phyloP scores from a whole-genome alignment of 1,140 invertebrate genomes.

The Bradynema listronoti region DNA sequence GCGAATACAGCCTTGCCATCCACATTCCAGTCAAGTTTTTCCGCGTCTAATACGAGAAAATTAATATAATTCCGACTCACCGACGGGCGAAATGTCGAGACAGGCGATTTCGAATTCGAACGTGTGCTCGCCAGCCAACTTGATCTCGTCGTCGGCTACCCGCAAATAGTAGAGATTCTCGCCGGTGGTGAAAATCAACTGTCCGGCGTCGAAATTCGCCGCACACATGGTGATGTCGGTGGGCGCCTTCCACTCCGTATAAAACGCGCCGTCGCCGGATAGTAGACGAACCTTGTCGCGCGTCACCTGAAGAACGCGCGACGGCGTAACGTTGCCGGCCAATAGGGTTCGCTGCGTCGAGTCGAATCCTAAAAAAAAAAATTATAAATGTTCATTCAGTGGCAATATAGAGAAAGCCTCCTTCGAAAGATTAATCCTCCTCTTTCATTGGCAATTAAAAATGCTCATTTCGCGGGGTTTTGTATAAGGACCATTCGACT shows the following conservation, averaged over 20 bases:
- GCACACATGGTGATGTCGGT: slow-evolving; percentile 53
- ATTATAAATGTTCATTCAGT: no score
- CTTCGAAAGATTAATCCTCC: no score
- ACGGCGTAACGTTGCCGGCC: slow-evolving; percentile 76
- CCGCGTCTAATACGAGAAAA: not conserved
- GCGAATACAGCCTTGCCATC: no score
- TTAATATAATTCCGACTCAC: slow-evolving; percentile 50
- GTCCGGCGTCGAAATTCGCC: slow-evolving; percentile 68
- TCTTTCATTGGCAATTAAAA: no score
- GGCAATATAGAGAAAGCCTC: no score
- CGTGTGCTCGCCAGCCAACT: slow-evolving; percentile 61
- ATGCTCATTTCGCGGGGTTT: no score
- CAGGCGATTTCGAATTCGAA: slow-evolving; percentile 91
- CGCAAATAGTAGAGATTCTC: slow-evolving; percentile 81
- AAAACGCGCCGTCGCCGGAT: slow-evolving; percentile 19
- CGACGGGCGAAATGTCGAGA: slow-evolving; percentile 80
- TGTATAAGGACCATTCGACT: no score
- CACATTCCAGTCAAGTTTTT: not conserved
- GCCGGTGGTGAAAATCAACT: slow-evolving; percentile 80
- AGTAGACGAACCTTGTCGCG: slow-evolving; percentile 63
- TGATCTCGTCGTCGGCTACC: slow-evolving; percentile 66
- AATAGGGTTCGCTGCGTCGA: slow-evolving; percentile 84
- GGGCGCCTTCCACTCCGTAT: slow-evolving; percentile 1
- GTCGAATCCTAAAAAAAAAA: slow-evolving; percentile 64
- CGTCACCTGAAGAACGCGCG: slow-evolving; percentile 78